A percentile compares a stretch with the other conserved stretches of the same genome.
Conservation (phyloP, 2,888 invertebrate genomes). For the Lamellibrachia satsuma region DNA sequence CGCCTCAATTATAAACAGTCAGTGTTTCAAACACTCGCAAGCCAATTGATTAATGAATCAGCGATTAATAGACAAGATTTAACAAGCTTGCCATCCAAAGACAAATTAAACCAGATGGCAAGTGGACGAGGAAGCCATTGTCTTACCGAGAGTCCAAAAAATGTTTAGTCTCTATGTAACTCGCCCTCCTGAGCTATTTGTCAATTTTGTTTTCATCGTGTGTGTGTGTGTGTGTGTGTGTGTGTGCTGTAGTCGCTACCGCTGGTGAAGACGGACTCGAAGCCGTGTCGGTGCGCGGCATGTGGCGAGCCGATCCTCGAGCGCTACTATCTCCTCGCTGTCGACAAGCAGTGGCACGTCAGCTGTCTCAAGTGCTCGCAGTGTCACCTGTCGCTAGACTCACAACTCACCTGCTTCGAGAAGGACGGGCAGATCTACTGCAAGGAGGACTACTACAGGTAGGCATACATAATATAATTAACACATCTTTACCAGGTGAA, state of each 20-base stretch:
- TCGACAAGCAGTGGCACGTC: conserved; percentile 92
- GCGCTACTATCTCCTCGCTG: conserved; percentile 88
- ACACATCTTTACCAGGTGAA: no score
- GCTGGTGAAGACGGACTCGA: conserved; percentile 13
- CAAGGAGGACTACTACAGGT: conserved; percentile 97
- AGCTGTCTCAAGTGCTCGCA: conserved; percentile 87
- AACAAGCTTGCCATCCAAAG: no score
- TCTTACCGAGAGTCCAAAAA: no score
- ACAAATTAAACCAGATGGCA: no score
- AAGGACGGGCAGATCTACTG: conserved; percentile 93
- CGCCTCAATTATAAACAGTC: no score
- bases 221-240: background rate
- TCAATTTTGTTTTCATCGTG: background rate
- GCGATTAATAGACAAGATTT: no score
- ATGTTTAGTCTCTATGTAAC: no score
- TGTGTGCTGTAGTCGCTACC: background rate
- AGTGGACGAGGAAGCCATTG: no score
- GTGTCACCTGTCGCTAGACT: conserved; percentile 87
- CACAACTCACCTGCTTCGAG: conserved; percentile 90
- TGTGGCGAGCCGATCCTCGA: conserved; percentile 88
- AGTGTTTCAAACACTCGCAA: no score
- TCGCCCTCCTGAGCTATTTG: no score
- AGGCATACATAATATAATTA: background rate
- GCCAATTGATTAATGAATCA: no score
- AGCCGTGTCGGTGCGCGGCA: conserved; percentile 76